A percentile compares a stretch with the other conserved stretches of the same genome.
Conservation (phyloP, 1,140 invertebrate species). For the Drosophila busckii region DNA sequence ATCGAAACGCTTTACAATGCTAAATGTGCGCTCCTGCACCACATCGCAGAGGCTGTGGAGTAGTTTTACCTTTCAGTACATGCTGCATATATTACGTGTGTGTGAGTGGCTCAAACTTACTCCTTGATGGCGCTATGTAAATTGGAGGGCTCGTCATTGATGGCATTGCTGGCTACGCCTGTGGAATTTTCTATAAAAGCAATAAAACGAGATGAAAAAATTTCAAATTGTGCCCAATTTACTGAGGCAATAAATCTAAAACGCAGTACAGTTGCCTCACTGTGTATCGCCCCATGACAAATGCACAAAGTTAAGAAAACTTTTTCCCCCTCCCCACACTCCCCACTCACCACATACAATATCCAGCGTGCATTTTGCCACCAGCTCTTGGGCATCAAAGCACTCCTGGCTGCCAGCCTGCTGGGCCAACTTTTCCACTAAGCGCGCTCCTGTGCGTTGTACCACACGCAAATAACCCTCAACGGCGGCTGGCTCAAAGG, state of each 20-base stretch:
- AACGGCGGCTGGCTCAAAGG: constrained; percentile 72
- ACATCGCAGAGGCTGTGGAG: constrained; percentile 65
- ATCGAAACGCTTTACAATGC: constrained; percentile 72
- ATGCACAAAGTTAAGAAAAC: constrained; percentile 48
- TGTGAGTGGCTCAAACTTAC: too few relatives aligned
- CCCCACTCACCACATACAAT: constrained; percentile 79
- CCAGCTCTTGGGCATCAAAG: constrained; percentile 79
- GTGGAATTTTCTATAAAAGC: constrained; percentile 61
- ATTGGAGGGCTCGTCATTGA: constrained; percentile 58
- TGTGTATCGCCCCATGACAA: constrained; percentile 42
- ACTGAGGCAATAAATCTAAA: constrained; percentile 61
- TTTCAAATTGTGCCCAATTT: too few relatives aligned
- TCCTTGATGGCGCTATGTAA: constrained; percentile 63
- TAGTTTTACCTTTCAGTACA: too few relatives aligned
- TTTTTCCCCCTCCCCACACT: neutral
- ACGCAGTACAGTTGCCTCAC: constrained; percentile 25
- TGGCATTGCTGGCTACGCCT: constrained; percentile 46
- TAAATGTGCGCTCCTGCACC: constrained; percentile 66
- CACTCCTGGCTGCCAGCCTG: constrained; percentile 33
- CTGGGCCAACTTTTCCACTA: constrained; percentile 51
- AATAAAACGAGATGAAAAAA: neutral
- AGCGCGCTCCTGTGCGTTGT: constrained; percentile 45
- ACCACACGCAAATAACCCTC: constrained; percentile 69
- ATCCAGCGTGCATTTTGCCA: constrained; percentile 86
- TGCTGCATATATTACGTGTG: too few relatives aligned